phyloP scores from a whole-genome alignment of 2,888 invertebrate genomes.

The Eupelmus urozonus region DNA sequence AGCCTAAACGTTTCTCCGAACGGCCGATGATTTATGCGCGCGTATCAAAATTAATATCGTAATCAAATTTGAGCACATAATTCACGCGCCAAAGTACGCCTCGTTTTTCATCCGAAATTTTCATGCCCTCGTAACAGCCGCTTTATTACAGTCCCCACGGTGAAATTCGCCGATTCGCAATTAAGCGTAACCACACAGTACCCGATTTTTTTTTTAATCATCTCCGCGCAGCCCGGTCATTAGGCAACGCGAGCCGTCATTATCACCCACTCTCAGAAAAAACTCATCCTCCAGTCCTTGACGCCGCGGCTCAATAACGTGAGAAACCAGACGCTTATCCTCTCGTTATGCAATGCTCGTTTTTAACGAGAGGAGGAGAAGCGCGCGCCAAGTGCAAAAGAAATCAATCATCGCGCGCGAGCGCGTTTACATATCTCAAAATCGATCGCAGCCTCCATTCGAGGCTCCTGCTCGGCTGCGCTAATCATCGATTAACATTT shows the following conservation, averaged over 20 bases:
- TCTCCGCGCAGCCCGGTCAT: too few species aligned
- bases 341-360: slow-evolving; percentile 11
- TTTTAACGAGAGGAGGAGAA: slow-evolving; percentile 6
- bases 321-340: slow-evolving; percentile 37
- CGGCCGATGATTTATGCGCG: slow-evolving; percentile 34
- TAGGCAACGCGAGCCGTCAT: too few species aligned
- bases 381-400: slow-evolving; percentile 39
- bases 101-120: too few species aligned
- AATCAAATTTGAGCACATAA: slow-evolving; percentile 25
- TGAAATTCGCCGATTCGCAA: too few species aligned
- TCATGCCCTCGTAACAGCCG: too few species aligned
- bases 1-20: slow-evolving; percentile 17
- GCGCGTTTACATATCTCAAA: slow-evolving; percentile 40
- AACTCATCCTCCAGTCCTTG: background rate
- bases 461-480: too few species aligned
- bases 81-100: slow-evolving; percentile 1
- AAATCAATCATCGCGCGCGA: slow-evolving; percentile 51
- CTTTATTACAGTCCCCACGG: too few species aligned
- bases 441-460: slow-evolving; percentile 32
- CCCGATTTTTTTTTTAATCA: too few species aligned
- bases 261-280: too few species aligned
- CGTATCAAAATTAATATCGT: slow-evolving; percentile 40
- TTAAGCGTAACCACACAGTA: too few species aligned
- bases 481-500: slow-evolving; percentile 47
- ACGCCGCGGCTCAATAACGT: slow-evolving; percentile 24